These are phyloP conservation scores for Eurystomus glaucurus DNA, from an alignment of 2,797 vertebrate genomes.

Conservation along the genomic window DNA sequence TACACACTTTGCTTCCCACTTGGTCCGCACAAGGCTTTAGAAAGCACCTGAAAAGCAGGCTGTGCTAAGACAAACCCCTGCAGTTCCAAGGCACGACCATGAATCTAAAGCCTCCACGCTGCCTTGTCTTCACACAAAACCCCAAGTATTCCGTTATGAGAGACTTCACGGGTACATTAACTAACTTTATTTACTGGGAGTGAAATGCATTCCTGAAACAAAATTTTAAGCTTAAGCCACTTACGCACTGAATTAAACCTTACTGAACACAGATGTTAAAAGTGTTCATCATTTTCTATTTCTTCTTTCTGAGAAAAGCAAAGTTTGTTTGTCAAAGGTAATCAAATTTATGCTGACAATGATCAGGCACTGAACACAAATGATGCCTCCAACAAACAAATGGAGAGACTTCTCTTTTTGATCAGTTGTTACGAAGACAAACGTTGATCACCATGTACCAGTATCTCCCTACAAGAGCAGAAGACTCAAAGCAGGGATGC, in stretches of 20 bases:
- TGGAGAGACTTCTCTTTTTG: neutral
- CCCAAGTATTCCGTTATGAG: neutral
- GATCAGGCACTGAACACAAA: neutral
- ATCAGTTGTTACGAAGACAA: neutral
- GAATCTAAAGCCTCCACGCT: neutral
- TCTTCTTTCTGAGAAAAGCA: neutral
- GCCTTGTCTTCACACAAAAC: neutral
- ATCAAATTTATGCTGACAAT: neutral
- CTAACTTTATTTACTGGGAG: neutral
- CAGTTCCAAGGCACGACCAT: neutral
- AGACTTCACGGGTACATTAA: neutral
- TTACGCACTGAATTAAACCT: constrained; percentile 14
- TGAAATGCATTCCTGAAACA: neutral
- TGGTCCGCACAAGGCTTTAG: neutral
- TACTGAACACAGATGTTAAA: neutral
- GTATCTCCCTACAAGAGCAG: neutral
- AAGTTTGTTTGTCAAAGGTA: neutral
- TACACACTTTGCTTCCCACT: neutral
- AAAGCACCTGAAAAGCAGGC: neutral
- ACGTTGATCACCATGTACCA: neutral
- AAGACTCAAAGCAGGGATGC: neutral
- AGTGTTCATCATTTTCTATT: neutral
- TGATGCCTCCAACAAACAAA: neutral
- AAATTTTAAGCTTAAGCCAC: constrained; percentile 8
- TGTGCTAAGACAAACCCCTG: neutral